phyloP scores from a whole-genome alignment of 92 coral and sea anemone genomes.

The Pocillopora grandis region DNA sequence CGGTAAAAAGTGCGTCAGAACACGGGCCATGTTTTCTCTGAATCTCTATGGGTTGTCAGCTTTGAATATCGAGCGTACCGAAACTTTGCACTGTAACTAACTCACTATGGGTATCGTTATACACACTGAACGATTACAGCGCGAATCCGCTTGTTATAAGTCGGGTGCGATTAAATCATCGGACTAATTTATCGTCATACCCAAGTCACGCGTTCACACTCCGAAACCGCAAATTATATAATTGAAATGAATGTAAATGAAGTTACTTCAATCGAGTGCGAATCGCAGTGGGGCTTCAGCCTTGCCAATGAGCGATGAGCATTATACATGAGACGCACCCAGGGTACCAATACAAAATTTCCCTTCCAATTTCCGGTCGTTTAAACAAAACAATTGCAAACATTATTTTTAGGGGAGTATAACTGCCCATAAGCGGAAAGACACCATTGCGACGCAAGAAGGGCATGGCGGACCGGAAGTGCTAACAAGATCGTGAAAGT shows the following conservation, averaged over 20 bases:
- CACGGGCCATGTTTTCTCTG: conserved; percentile 5
- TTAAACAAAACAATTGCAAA: conserved; percentile 25
- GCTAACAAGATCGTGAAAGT: conserved; percentile 39
- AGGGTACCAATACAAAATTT: conserved; percentile 2
- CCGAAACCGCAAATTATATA: conserved; percentile 30
- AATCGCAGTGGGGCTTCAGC: conserved; percentile 26
- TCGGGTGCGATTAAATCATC: conserved; percentile 31
- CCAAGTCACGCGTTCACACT: conserved; percentile 40
- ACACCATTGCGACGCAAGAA: conserved; percentile 24
- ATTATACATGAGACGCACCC: conserved; percentile 11
- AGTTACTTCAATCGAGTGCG: conserved; percentile 28
- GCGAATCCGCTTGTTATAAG: conserved; percentile 23
- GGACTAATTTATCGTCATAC: conserved; percentile 32
- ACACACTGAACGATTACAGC: conserved; percentile 17
- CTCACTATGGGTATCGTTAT: conserved; percentile 15
- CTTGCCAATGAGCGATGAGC: conserved; percentile 23
- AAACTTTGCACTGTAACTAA: conserved; percentile 5
- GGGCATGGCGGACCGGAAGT: conserved; percentile 37
- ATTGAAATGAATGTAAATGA: conserved; percentile 39
- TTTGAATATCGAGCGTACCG: conserved; percentile 6
- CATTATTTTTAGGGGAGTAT: conserved; percentile 1
- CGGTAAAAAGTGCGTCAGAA: conserved; percentile 9
- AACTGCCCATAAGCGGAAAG: background rate
- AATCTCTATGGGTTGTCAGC: conserved; percentile 2
- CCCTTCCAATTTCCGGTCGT: conserved; percentile 36